Evolutionary conservation across 2,797 vertebrate genomes (phyloP).

Genomic region (Geotrypetes seraphini): DNA sequence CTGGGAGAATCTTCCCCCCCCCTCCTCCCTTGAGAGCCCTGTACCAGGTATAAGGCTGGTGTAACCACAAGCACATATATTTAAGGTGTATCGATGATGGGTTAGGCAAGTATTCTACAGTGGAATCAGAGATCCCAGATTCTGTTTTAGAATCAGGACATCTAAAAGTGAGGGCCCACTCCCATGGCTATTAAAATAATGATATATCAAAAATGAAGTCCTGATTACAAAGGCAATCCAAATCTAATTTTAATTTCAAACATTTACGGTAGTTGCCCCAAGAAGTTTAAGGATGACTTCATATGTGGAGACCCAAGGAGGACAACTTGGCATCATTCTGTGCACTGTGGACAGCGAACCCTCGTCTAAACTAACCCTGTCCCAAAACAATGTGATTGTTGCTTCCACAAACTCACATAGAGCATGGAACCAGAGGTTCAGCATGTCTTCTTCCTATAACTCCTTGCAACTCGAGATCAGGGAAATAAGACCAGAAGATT

Average conservation of each 20-base stretch:
- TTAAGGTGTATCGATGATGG: too few species aligned
- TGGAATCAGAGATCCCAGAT: too few species aligned
- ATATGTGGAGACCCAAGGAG: constrained; percentile 40
- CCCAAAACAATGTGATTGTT: constrained; percentile 17
- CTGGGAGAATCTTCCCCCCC: too few species aligned
- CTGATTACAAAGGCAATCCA: too few species aligned
- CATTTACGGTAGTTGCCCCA: constrained; percentile 34
- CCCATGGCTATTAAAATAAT: too few species aligned
- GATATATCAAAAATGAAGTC: neutral
- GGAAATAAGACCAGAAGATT: neutral
- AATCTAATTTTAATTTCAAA: neutral
- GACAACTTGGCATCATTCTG: constrained; percentile 30
- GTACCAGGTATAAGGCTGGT: too few species aligned
- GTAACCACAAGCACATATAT: too few species aligned
- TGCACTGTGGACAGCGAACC: constrained; percentile 45
- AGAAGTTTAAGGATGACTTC: constrained; percentile 19
- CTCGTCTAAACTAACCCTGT: constrained; percentile 21
- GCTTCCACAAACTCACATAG: constrained; percentile 15
- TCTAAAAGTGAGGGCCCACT: too few species aligned
- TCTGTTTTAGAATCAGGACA: too few species aligned
- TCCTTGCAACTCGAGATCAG: constrained; percentile 30
- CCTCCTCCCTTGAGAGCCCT: too few species aligned
- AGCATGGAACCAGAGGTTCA: neutral
- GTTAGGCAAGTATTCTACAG: too few species aligned
- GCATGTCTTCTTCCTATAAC: constrained; percentile 16